Percentiles rank a stretch among this genome's conserved stretches.
These are phyloP conservation scores for Hiodon alosoides DNA, from an alignment of 2,113 vertebrate species.

Conservation along the genomic window DNA sequence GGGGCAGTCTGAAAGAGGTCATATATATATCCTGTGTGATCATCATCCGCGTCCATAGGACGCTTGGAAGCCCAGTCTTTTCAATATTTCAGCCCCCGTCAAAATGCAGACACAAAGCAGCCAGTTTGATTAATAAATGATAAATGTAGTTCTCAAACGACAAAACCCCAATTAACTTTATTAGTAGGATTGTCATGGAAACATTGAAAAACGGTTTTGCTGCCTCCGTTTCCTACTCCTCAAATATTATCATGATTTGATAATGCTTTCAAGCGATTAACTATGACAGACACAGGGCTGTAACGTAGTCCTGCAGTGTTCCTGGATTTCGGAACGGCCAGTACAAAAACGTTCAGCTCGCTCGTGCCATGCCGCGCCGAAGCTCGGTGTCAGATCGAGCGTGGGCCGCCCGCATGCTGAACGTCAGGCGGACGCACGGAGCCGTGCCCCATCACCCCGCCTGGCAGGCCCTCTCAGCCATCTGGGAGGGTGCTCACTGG, in stretches of 20 bases:
- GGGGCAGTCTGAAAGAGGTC: conserved; percentile 44
- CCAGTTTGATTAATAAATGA: conserved; percentile 58
- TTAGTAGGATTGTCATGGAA: conserved; percentile 10
- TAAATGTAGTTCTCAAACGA: conserved; percentile 28
- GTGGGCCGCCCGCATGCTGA: neutral
- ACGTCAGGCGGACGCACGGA: neutral
- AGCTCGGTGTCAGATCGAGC: neutral
- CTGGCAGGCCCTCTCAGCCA: neutral
- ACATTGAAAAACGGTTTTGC: conserved; percentile 24
- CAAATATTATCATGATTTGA: neutral
- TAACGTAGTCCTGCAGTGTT: neutral
- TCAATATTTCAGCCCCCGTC: conserved; percentile 37
- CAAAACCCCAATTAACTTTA: conserved; percentile 25
- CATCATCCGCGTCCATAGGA: conserved; percentile 11
- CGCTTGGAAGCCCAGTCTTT: conserved; percentile 32
- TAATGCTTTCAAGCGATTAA: neutral
- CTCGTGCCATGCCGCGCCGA: neutral
- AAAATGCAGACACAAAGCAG: conserved; percentile 36
- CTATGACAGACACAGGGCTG: neutral
- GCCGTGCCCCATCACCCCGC: neutral
- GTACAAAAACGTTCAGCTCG: neutral
- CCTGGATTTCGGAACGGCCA: neutral
- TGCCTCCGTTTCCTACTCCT: neutral
- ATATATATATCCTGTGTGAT: conserved; percentile 35
- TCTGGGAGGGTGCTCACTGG: conserved; percentile 3